Evolutionary conservation across 2,113 vertebrate species (phyloP), one percentile per base, ranked within the genome.

Genomic region (Heterotilapia buettikoferi): DNA sequence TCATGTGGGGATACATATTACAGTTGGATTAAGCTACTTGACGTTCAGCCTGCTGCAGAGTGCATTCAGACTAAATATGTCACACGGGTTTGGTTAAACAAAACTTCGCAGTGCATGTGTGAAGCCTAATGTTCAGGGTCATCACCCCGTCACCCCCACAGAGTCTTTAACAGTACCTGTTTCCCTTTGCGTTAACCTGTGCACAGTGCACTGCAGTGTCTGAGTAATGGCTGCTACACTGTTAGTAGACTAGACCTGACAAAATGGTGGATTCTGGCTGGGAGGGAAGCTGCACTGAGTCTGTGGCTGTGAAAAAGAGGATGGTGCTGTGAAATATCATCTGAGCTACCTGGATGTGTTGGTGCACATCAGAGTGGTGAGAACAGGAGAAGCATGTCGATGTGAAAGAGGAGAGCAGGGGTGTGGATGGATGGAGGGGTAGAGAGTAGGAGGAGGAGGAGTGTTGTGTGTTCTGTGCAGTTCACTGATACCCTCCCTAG

Each of bases 161-260:
- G 79, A 68, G 54, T 59, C 66, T 10, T 61, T 63, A 78, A 6
- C 80, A 66, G 26, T 50, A 47, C 56, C 36, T 14, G 14, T 47
- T 53, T 2, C 79, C 61, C n/a, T 63, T 59, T 83, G 85, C 71
- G 40, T 66, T 21, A 79, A 84, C 63, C 87, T 84, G 79, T 43
- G 81, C 83, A 88, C 81, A 83, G 24, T 68, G 73, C 86, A 87
- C 89, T 88, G 91, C 93, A 84, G 87, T 73, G 88, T 66, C 84
- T 86, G 88, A 95, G 73, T 95, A 96, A 96, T 96, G 96, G 94
- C 93, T 96, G 94, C 94, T 91, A 36, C 88, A 81, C 87, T 38
- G 57, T 84, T 88, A 83, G 66, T 76, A 57, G 52, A 52, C 36
- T 50, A 79, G 56, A 94, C 84, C 85, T 93, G 89, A 96, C 95